A percentile compares a stretch with the other conserved stretches of the same genome.
phyloP scores from a whole-genome alignment of 2,797 vertebrate species.

The Naso thynnoides region DNA sequence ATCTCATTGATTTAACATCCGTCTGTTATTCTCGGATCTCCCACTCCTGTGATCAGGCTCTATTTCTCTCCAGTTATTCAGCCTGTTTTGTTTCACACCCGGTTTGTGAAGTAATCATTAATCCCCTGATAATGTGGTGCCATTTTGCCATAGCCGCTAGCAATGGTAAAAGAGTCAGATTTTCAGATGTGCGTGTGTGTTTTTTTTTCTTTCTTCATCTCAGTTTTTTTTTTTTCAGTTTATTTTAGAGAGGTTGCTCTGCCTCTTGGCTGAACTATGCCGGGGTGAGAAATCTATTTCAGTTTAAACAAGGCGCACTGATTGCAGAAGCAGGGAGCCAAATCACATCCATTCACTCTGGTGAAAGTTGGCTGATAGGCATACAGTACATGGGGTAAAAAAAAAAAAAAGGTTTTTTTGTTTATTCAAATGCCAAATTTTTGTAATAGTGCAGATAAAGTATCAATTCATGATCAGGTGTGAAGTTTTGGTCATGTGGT shows the following conservation, averaged over 20 bases:
- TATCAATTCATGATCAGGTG: constrained; percentile 35
- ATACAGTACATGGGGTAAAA: constrained; percentile 27
- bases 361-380: constrained; percentile 66
- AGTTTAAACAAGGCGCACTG: constrained; percentile 79
- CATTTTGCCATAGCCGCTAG: constrained; percentile 56
- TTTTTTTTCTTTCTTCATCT: constrained; percentile 35
- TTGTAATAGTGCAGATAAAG: constrained; percentile 41
- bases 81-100: constrained; percentile 57
- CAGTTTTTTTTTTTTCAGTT: constrained; percentile 51
- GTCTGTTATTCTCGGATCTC: constrained; percentile 59
- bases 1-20: constrained; percentile 73
- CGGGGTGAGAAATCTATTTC: constrained; percentile 72
- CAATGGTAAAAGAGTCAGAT: constrained; percentile 52
- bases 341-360: constrained; percentile 78
- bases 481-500: constrained; percentile 15
- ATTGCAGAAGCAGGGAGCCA: constrained; percentile 78
- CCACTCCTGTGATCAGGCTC: constrained; percentile 65
- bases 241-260: constrained; percentile 67
- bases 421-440: constrained; percentile 55
- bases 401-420: constrained; percentile 31
- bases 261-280: constrained; percentile 77
- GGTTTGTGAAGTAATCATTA: constrained; percentile 73
- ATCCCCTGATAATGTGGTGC: constrained; percentile 65
- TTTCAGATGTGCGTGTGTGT: constrained; percentile 44
- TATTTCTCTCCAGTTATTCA: constrained; percentile 60